A percentile compares a stretch with the other conserved stretches of the same genome.
Evolutionary conservation across 1,140 invertebrate genomes (phyloP).

Genomic region (Helicoverpa zea): DNA sequence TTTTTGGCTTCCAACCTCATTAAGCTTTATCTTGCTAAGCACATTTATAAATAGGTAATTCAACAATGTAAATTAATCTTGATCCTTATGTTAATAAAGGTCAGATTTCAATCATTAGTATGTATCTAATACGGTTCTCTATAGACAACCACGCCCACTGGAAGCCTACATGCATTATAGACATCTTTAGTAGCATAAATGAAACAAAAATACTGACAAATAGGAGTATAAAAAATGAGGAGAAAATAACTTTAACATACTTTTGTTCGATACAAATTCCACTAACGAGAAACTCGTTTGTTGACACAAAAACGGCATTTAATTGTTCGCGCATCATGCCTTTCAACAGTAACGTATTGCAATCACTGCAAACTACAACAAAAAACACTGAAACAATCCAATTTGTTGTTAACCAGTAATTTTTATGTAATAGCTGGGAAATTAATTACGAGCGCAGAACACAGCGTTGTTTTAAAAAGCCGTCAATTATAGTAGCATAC

Average conservation of each 20-base stretch:
- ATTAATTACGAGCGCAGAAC: constrained; percentile 53
- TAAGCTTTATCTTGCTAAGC: background rate
- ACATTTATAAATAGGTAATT: constrained; percentile 36
- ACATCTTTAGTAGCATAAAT: constrained; percentile 65
- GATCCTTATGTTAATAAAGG: constrained; percentile 62
- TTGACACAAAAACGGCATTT: no score
- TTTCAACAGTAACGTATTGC: background rate
- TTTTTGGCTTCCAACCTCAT: no score
- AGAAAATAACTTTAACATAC: background rate
- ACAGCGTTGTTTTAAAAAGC: constrained; percentile 14
- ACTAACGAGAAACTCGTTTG: no score
- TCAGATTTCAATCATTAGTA: constrained; percentile 73
- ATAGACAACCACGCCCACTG: constrained; percentile 70
- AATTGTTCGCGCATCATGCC: background rate
- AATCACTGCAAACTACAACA: background rate
- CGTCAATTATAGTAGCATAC: constrained; percentile 40
- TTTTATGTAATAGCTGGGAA: constrained; percentile 32
- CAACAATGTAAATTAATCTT: constrained; percentile 56
- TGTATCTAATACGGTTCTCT: constrained; percentile 67
- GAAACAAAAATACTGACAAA: background rate
- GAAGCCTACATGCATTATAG: constrained; percentile 58
- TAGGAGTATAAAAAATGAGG: background rate
- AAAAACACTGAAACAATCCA: constrained; percentile 3
- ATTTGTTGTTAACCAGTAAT: constrained; percentile 24
- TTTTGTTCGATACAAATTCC: no score